phyloP scores from a whole-genome alignment of 2,888 invertebrate genomes.

The Limulus polyphemus region DNA sequence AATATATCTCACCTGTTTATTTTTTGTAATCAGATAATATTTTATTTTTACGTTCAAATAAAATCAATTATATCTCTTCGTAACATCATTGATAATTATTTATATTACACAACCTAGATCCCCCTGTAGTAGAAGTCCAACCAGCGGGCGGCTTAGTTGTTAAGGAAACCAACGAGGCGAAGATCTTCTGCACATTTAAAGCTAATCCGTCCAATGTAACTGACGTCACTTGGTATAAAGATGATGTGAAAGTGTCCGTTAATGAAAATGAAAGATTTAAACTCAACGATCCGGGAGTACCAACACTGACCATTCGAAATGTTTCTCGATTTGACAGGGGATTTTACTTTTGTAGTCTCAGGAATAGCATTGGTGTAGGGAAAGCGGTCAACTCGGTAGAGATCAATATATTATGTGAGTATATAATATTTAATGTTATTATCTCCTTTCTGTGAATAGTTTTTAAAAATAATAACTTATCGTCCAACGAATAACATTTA shows the following conservation, averaged over 20 bases:
- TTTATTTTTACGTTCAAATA: too few species aligned
- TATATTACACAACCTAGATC: slow-evolving; percentile 12
- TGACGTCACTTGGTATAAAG: slow-evolving; percentile 25
- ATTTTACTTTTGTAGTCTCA: slow-evolving; percentile 23
- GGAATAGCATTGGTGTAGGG: slow-evolving; percentile 25
- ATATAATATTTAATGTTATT: too few species aligned
- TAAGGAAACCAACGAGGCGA: slow-evolving; percentile 21
- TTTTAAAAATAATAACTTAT: too few species aligned
- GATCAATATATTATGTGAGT: slow-evolving; percentile 26
- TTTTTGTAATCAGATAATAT: too few species aligned
- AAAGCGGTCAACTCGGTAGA: slow-evolving; percentile 21
- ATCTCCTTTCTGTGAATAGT: too few species aligned
- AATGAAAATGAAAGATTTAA: slow-evolving; percentile 3
- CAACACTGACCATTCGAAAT: slow-evolving; percentile 24
- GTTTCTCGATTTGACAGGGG: slow-evolving; percentile 24
- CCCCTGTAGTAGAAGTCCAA: slow-evolving; percentile 26
- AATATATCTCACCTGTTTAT: too few species aligned
- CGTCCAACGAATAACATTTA: too few species aligned
- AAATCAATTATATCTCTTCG: too few species aligned
- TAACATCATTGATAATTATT: too few species aligned
- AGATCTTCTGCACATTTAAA: slow-evolving; percentile 25
- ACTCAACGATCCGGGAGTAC: slow-evolving; percentile 14
- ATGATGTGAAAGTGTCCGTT: slow-evolving; percentile 14
- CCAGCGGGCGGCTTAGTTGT: slow-evolving; percentile 24
- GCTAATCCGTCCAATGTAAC: slow-evolving; percentile 25